Evolutionary conservation across 2,113 vertebrate species (phyloP).

Genomic region (Seriola quinqueradiata): DNA sequence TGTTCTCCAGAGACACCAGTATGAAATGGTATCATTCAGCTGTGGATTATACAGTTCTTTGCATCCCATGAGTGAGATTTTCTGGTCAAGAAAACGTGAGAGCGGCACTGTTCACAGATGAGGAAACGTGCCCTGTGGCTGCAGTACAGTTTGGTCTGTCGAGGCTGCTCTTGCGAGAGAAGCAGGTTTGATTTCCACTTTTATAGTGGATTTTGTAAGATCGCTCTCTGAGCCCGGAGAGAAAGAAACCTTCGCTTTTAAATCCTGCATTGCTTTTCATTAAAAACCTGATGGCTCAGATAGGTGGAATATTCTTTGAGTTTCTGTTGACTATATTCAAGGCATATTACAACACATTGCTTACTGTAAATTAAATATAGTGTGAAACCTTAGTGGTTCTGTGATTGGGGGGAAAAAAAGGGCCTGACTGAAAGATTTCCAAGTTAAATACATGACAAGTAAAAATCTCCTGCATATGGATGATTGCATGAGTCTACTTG

Average conservation of each 20-base stretch:
- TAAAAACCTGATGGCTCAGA: background rate
- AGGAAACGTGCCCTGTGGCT: constrained; percentile 8
- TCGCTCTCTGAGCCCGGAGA: background rate
- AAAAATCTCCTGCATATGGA: background rate
- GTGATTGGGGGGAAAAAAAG: background rate
- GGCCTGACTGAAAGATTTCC: background rate
- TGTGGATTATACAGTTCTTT: constrained; percentile 14
- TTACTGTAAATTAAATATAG: background rate
- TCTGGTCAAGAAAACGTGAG: constrained; percentile 39
- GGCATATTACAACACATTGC: background rate
- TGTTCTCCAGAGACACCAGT: constrained; percentile 35
- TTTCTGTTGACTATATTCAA: background rate
- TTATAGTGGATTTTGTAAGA: constrained; percentile 2
- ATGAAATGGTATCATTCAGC: constrained; percentile 17
- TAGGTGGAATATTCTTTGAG: background rate
- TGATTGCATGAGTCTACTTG: background rate
- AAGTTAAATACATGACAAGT: background rate
- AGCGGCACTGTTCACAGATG: background rate
- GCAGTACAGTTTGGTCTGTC: background rate
- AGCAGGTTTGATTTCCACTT: constrained; percentile 1
- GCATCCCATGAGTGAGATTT: constrained; percentile 38
- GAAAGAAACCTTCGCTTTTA: background rate
- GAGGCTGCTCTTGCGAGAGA: background rate
- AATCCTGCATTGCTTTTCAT: background rate
- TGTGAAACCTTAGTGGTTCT: background rate